Evolutionary conservation across 2,888 invertebrate genomes (phyloP).

Genomic region (Dryococelus australis): DNA sequence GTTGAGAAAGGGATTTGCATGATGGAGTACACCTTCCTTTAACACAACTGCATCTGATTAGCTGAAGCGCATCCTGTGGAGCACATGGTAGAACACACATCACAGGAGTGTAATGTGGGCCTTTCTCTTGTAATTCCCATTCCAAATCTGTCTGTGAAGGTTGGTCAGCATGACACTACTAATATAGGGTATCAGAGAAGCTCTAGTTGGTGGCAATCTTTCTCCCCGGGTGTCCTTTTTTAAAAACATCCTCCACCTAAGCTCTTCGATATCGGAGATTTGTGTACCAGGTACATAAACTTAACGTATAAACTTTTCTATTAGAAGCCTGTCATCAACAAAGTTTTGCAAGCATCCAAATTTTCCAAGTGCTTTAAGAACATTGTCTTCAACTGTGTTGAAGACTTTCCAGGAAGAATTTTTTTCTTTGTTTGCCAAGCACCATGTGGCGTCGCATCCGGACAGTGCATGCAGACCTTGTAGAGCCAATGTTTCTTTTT

Average conservation of each 20-base stretch:
- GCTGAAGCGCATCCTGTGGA: neutral
- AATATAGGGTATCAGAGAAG: neutral
- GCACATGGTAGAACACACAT: slow-evolving; percentile 1
- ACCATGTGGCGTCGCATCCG: neutral
- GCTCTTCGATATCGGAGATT: slow-evolving; percentile 1
- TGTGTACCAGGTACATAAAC: neutral
- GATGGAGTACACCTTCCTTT: neutral
- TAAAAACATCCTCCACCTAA: neutral
- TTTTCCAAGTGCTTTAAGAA: neutral
- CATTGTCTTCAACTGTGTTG: neutral
- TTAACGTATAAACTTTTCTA: neutral
- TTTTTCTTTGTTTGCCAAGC: neutral
- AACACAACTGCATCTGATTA: slow-evolving; percentile 4
- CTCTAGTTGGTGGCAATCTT: neutral
- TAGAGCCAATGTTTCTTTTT: neutral
- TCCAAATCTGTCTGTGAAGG: neutral
- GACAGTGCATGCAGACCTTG: neutral
- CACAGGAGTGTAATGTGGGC: neutral
- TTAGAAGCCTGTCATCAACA: neutral
- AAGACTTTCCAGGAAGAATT: neutral
- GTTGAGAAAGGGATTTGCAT: neutral
- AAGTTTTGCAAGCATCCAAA: neutral
- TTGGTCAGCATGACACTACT: neutral
- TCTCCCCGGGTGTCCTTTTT: slow-evolving; percentile 4
- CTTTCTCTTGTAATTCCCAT: neutral